phyloP scores from a whole-genome alignment of 2,113 vertebrate genomes.

The Chelonoidis abingdonii region DNA sequence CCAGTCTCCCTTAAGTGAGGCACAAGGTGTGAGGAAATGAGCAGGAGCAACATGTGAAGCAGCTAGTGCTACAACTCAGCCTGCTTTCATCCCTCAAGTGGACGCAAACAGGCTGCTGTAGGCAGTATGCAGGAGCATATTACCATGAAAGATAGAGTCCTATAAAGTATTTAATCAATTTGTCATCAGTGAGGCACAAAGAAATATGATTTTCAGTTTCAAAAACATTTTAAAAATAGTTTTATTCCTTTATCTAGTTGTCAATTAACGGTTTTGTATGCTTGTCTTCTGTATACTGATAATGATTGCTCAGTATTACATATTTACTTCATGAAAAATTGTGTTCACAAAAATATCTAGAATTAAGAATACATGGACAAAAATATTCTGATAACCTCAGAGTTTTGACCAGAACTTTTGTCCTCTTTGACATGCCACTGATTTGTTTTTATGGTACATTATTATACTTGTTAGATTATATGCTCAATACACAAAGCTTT shows the following conservation, averaged over 20 bases:
- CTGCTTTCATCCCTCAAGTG: constrained; percentile 44
- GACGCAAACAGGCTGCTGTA: constrained; percentile 61
- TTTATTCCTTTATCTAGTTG: not conserved
- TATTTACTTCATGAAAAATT: not conserved
- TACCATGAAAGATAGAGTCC: not conserved
- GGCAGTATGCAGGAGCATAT: constrained; percentile 45
- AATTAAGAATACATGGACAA: not conserved
- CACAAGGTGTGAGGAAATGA: constrained; percentile 32
- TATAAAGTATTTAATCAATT: not conserved
- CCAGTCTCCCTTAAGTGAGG: constrained; percentile 37
- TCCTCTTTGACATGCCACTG: not conserved
- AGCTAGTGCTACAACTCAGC: constrained; percentile 32
- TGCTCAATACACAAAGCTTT: not conserved
- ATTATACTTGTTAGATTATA: not conserved
- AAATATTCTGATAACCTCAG: not conserved
- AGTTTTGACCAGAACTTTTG: not conserved
- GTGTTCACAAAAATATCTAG: not conserved
- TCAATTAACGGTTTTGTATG: not conserved
- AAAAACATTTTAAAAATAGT: not conserved
- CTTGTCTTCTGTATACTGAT: not conserved
- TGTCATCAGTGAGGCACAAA: not conserved
- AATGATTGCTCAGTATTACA: not conserved
- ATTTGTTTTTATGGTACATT: not conserved
- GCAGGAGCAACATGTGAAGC: constrained; percentile 57
- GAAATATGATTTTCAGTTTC: not conserved